phyloP scores from a whole-genome alignment of 2,797 vertebrate species.

The Phoxinus dragarum region DNA sequence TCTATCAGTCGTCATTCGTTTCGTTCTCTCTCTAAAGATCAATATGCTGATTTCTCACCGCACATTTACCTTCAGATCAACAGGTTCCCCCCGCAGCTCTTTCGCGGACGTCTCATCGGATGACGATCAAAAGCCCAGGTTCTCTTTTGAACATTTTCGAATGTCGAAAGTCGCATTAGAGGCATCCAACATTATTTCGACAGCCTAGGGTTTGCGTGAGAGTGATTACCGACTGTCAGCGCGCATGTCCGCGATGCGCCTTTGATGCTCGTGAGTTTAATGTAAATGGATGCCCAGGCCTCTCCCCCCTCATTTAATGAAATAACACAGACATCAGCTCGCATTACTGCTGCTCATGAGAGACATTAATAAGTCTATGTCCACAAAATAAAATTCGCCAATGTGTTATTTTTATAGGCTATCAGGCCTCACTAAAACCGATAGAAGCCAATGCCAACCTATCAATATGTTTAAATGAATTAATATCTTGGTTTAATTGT shows the following conservation, averaged over 20 bases:
- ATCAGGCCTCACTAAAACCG: not conserved
- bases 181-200: constrained; percentile 29
- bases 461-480: not conserved
- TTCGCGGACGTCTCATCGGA: not conserved
- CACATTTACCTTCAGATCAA: constrained; percentile 44
- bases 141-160: constrained; percentile 2
- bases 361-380: constrained; percentile 4
- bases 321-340: constrained; percentile 22
- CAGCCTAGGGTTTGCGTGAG: not conserved
- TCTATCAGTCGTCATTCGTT: not conserved
- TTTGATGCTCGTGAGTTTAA: constrained; percentile 43
- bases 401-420: not conserved
- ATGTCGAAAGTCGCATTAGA: constrained; percentile 25
- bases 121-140: not conserved
- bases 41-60: constrained; percentile 5
- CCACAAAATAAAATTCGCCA: not conserved
- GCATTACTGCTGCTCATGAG: not conserved
- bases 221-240: constrained; percentile 40
- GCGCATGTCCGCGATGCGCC: constrained; percentile 52
- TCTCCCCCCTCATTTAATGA: constrained; percentile 4
- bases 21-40: constrained; percentile 2
- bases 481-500: not conserved
- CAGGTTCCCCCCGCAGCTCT: constrained; percentile 26
- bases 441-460: not conserved
- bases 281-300: constrained; percentile 16